phyloP scores from a whole-genome alignment of 2,888 invertebrate species.

The Sinelater perroti region DNA sequence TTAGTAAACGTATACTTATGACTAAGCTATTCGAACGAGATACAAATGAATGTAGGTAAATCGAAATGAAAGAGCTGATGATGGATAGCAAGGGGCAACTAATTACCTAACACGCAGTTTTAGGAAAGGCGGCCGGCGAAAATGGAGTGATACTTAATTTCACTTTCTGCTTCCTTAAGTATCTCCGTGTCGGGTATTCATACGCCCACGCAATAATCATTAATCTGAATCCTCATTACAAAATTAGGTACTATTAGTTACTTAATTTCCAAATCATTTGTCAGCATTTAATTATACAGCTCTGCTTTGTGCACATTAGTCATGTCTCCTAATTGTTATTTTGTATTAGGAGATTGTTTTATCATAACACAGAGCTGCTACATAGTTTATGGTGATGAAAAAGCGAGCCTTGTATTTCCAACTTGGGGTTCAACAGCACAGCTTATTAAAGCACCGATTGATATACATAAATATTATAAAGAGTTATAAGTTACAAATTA shows the following conservation, averaged over 20 bases:
- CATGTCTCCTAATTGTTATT: neutral
- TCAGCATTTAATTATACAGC: slow-evolving; percentile 17
- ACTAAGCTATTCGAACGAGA: neutral
- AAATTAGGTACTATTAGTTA: slow-evolving; percentile 21
- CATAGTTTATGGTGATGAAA: too few species aligned
- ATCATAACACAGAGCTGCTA: too few species aligned
- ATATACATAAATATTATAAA: too few species aligned
- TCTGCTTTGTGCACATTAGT: neutral
- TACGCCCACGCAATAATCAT: slow-evolving; percentile 12
- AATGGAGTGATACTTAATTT: neutral
- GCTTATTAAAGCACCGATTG: too few species aligned
- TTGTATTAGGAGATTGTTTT: too few species aligned
- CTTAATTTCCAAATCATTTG: slow-evolving; percentile 19
- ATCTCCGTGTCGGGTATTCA: slow-evolving; percentile 2
- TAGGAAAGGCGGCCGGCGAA: neutral
- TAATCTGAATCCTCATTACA: slow-evolving; percentile 16
- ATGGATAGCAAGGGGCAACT: neutral
- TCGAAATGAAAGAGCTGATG: neutral
- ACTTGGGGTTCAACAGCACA: too few species aligned
- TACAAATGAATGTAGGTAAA: neutral
- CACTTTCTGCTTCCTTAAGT: neutral
- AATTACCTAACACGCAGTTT: neutral
- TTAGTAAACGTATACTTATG: neutral
- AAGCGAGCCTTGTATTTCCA: too few species aligned
- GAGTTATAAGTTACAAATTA: too few species aligned